phyloP scores from a whole-genome alignment of 2,888 invertebrate genomes.

The Pristionchus maxplancki region DNA sequence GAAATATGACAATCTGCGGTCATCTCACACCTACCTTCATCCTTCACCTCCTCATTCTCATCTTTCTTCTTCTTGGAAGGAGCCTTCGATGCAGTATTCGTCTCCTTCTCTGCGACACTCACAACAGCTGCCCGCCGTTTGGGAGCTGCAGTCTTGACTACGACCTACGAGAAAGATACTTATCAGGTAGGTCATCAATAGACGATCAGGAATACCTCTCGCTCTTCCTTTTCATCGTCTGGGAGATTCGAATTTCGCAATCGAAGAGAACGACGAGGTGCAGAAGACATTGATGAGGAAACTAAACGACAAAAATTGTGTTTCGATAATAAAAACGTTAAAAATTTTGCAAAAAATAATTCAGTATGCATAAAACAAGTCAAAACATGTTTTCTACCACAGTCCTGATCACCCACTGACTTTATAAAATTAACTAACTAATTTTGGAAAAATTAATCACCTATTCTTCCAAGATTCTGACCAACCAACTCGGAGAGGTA shows the following conservation, averaged over 20 bases:
- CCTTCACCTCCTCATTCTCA: neutral
- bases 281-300: constrained; percentile 13
- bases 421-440: neutral
- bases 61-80: neutral
- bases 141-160: neutral
- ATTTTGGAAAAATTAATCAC: neutral
- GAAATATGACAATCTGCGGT: neutral
- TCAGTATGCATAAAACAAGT: neutral
- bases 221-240: neutral
- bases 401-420: neutral
- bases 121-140: neutral
- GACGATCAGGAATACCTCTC: neutral
- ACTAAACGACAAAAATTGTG: neutral
- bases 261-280: constrained; percentile 28
- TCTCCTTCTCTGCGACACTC: constrained; percentile 13
- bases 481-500: neutral
- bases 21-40: neutral
- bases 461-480: neutral
- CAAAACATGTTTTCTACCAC: neutral
- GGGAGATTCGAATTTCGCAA: neutral
- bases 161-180: neutral
- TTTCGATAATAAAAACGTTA: neutral
- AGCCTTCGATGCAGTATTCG: neutral
- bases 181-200: neutral
- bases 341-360: neutral